Percentiles rank a stretch among this genome's conserved stretches.
Evolutionary conservation across 2,888 invertebrate species (phyloP).

Genomic region (Oscheius onirici): DNA sequence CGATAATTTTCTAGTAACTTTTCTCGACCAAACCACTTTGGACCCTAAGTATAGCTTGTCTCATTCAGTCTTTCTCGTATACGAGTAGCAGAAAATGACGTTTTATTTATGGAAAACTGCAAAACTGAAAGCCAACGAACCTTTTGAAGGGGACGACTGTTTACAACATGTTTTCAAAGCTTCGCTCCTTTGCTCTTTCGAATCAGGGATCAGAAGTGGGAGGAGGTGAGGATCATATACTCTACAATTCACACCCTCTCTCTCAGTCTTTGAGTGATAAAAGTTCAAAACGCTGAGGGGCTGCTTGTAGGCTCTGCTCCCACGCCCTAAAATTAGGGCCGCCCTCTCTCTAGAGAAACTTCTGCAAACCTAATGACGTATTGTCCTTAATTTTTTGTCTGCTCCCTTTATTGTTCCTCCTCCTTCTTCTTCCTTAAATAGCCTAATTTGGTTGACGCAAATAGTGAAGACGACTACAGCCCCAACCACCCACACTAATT

Average conservation of each 20-base stretch:
- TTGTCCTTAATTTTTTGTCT: background rate
- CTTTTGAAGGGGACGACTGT: background rate
- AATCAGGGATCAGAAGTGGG: too few species aligned
- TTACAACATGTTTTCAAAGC: background rate
- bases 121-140: too few species aligned
- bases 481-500: constrained; percentile 29
- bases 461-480: constrained; percentile 14
- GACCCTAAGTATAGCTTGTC: too few species aligned
- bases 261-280: background rate
- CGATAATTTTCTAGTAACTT: too few species aligned
- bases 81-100: too few species aligned
- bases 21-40: too few species aligned
- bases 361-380: constrained; percentile 6
- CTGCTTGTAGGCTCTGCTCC: background rate
- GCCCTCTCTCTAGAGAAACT: background rate
- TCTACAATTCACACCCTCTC: background rate
- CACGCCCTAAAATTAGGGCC: background rate
- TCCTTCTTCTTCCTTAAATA: background rate
- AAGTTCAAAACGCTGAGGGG: background rate
- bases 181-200: background rate
- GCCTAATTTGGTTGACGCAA: constrained; percentile 25
- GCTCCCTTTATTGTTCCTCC: constrained; percentile 3
- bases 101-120: too few species aligned
- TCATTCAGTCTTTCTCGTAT: too few species aligned
- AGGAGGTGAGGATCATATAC: background rate